Percentiles rank a stretch among this genome's conserved stretches.
These are phyloP conservation scores for Oligia latruncula DNA, from an alignment of 2,888 invertebrate species.

Conservation along the genomic window DNA sequence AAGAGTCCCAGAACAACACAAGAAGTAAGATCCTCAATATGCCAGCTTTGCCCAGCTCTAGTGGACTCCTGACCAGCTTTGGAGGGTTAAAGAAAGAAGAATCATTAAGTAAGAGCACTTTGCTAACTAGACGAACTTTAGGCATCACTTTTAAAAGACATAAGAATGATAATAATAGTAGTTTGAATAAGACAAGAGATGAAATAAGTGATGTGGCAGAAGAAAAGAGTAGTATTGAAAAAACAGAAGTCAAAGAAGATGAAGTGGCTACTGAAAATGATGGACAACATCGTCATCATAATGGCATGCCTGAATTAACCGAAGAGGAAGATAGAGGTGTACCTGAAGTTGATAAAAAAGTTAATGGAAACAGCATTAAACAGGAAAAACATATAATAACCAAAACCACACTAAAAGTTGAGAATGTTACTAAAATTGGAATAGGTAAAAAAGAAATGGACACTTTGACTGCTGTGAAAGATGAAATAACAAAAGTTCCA, in stretches of 20 bases:
- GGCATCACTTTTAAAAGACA: constrained; percentile 82
- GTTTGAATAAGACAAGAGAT: constrained; percentile 25
- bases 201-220: constrained; percentile 10
- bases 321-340: not conserved
- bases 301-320: not conserved
- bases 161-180: constrained; percentile 60
- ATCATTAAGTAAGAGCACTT: constrained; percentile 80
- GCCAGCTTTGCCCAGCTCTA: constrained; percentile 90
- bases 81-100: constrained; percentile 90
- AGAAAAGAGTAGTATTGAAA: constrained; percentile 16
- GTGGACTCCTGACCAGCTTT: constrained; percentile 85
- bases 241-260: constrained; percentile 11
- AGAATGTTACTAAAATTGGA: constrained; percentile 5
- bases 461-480: not conserved
- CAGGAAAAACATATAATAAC: not conserved
- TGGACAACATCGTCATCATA: not conserved
- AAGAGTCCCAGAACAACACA: constrained; percentile 88
- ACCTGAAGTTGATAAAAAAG: not conserved
- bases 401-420: not conserved
- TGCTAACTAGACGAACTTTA: constrained; percentile 80
- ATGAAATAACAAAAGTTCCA: constrained; percentile 15
- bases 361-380: not conserved
- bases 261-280: not conserved
- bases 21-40: constrained; percentile 88
- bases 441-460: constrained; percentile 1